These are phyloP conservation scores for Drosophila azteca DNA, from an alignment of 1,140 invertebrate species.

Conservation along the genomic window DNA sequence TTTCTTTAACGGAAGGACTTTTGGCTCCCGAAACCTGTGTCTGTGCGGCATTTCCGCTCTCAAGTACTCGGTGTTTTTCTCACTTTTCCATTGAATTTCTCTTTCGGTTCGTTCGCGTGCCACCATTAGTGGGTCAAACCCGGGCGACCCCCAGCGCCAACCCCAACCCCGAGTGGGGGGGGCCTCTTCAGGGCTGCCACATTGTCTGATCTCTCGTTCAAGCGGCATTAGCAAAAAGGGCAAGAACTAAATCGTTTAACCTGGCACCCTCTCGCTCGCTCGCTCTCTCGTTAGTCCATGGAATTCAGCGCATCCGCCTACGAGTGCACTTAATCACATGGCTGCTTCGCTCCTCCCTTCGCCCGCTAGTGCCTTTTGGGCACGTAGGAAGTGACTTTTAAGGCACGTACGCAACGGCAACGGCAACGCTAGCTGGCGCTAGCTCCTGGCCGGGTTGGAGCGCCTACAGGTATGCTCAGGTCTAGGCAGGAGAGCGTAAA, in stretches of 20 bases:
- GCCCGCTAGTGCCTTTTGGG: conserved; percentile 38
- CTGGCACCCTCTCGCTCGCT: conserved; percentile 36
- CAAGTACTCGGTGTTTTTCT: no score
- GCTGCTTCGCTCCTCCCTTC: conserved; percentile 37
- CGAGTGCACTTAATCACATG: conserved; percentile 78
- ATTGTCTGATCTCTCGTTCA: conserved; percentile 33
- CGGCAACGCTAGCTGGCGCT: not conserved
- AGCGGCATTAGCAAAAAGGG: conserved; percentile 20
- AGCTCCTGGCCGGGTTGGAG: not conserved
- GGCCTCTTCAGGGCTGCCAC: conserved; percentile 24
- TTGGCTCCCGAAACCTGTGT: no score
- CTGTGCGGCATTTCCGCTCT: no score
- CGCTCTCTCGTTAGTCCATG: conserved; percentile 33
- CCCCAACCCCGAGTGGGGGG: not conserved
- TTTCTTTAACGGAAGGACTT: no score
- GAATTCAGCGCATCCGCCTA: conserved; percentile 59
- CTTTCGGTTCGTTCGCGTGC: conserved; percentile 29
- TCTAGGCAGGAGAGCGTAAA: conserved; percentile 58
- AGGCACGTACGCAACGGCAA: conserved; percentile 50
- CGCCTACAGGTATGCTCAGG: conserved; percentile 29
- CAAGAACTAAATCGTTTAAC: conserved; percentile 59
- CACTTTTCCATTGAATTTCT: conserved; percentile 37
- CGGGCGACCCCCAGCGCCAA: conserved; percentile 12
- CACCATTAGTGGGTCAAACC: conserved; percentile 45
- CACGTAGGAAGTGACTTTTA: conserved; percentile 37